Percentiles rank a stretch among this genome's conserved stretches.
phyloP scores from a whole-genome alignment of 2,113 vertebrate species.

The Litocranius walleri region DNA sequence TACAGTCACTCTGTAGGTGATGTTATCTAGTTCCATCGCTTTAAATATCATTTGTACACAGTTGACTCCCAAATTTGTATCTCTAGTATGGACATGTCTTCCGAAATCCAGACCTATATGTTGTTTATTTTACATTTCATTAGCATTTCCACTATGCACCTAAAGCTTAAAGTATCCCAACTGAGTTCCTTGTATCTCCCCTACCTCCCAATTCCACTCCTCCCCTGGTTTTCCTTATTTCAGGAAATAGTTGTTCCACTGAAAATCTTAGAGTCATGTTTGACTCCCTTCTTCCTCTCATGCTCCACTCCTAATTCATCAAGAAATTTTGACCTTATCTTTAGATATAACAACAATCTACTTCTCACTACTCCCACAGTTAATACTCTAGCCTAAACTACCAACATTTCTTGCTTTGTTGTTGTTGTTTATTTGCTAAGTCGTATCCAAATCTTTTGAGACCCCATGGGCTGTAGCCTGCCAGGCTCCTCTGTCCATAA shows the following conservation, averaged over 20 bases:
- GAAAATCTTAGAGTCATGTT: slow-evolving; percentile 23
- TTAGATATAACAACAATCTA: slow-evolving; percentile 14
- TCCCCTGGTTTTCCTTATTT: background rate
- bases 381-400: background rate
- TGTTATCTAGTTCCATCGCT: background rate
- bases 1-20: slow-evolving; percentile 14
- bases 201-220: background rate
- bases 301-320: background rate
- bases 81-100: background rate
- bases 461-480: background rate
- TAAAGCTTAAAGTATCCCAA: background rate
- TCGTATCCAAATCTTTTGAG: background rate
- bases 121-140: slow-evolving; percentile 14
- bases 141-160: background rate
- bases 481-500: background rate
- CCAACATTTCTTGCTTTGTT: background rate
- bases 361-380: background rate
- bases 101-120: background rate
- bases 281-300: slow-evolving; percentile 18
- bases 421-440: background rate
- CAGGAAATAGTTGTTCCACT: slow-evolving; percentile 5
- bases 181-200: background rate
- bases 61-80: background rate
- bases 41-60: slow-evolving; percentile 7
- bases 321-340: slow-evolving; percentile 38